A percentile compares a stretch with the other conserved stretches of the same genome.
These are phyloP conservation scores for Connochaetes taurinus DNA, from an alignment of 2,113 vertebrate species.

Conservation along the genomic window DNA sequence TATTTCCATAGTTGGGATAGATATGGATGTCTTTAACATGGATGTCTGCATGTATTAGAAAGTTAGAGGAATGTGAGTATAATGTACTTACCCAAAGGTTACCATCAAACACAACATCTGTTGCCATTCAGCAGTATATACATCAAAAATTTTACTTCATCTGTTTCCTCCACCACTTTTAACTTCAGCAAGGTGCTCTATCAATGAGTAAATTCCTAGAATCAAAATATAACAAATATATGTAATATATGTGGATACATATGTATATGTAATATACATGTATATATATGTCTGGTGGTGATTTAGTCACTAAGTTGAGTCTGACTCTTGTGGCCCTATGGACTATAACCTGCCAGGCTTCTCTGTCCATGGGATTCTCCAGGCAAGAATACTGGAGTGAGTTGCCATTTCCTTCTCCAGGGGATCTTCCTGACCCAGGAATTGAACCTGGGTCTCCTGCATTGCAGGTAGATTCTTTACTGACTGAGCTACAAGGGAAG, in stretches of 20 bases:
- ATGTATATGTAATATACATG: not conserved
- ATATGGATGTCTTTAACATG: not conserved
- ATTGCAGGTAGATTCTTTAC: not conserved
- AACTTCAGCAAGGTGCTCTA: not conserved
- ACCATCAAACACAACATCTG: rapidly evolving
- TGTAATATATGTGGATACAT: too few relatives aligned
- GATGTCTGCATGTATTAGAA: not conserved
- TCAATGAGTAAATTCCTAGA: not conserved
- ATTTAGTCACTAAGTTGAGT: not conserved
- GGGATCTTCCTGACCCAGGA: not conserved
- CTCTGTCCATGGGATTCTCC: not conserved
- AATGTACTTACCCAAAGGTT: not conserved
- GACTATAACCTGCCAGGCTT: not conserved
- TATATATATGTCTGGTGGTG: not conserved
- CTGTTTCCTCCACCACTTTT: not conserved
- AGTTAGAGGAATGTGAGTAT: not conserved
- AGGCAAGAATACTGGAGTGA: not conserved
- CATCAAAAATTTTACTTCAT: not conserved
- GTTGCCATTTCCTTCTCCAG: not conserved
- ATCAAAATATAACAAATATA: not conserved
- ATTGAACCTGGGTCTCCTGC: not conserved
- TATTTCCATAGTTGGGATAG: not conserved
- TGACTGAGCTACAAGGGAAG: not conserved
- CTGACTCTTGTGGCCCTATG: not conserved
- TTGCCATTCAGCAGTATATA: not conserved